Evolutionary conservation across 2,113 vertebrate species (phyloP), one percentile per base, ranked within the genome.

Genomic region (Platycercus adscitus): DNA sequence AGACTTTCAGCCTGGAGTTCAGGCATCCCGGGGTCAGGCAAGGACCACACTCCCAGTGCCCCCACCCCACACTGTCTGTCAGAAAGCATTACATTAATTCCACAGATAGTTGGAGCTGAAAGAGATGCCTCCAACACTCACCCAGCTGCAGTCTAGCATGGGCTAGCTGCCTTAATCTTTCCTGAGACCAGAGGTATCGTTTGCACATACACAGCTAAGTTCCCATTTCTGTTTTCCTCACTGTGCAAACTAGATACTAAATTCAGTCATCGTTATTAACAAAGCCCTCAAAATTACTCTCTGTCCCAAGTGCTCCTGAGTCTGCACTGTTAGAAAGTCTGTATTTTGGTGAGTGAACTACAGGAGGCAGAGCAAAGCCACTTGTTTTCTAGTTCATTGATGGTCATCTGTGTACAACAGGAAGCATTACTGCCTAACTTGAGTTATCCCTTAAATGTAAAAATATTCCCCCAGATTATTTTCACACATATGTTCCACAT

Each of bases 81-180:
- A 91, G 73, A 95, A 93, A 50, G 16, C 44, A 88, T 93, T 84
- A 91, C 89, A 87, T 85, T 44, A 89, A 65, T 69, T n/a, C 19
- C 78, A 65, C 31, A 43, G 66, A 70, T 4, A 69, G 70, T 52
- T 81, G 58, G 37, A 49, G 53, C 56, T 93, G 63, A 65, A 87
- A 87, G 41, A 89, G 37, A 66, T 44, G 71, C 37, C 50, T 80
- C 31, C 43, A 69, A 6, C 8, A 16, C 35, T 80, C 66, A 37
- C 2, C 21, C 3, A 5, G 41, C 46, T 76, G 70, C 25, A 65
- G 52, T 11, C 70, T 43, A 29, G 56, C 7, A 4, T 3, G 25
- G 68, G 37, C 20, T 61, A 29, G 31, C 33, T 83, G 64, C 80
- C 6, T 1, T 28, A 70, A 66, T 44, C 41, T 81, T 53, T 63